These are phyloP conservation scores for Dipodomys ordii DNA, from an alignment of 2,113 vertebrate species.

Conservation along the genomic window DNA sequence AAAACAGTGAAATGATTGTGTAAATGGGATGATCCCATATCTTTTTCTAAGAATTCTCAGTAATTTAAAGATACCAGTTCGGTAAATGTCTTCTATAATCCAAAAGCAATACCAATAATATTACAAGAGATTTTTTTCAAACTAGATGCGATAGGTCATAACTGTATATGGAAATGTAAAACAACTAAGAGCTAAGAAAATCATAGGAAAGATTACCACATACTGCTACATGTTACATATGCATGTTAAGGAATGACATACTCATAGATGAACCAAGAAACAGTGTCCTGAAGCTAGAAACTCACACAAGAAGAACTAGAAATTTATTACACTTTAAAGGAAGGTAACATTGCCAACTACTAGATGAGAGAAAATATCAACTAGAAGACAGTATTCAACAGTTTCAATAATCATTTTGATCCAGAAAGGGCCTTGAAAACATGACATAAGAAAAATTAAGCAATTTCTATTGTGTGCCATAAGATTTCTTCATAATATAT, in stretches of 20 bases:
- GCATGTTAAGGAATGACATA: background rate
- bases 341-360: background rate
- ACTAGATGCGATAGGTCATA: background rate
- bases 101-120: background rate
- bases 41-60: background rate
- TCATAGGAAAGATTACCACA: background rate
- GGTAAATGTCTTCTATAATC: constrained; percentile 41
- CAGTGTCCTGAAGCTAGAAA: constrained; percentile 7
- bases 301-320: background rate
- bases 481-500: background rate
- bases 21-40: background rate
- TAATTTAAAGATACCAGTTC: constrained; percentile 11
- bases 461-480: too few species aligned
- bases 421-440: constrained; percentile 11
- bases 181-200: background rate
- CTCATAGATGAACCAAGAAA: constrained; percentile 18
- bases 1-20: constrained; percentile 7
- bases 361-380: background rate
- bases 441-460: background rate
- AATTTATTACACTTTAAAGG: constrained; percentile 34
- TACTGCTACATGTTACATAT: background rate
- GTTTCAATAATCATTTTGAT: constrained; percentile 42
- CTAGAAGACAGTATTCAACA: background rate
- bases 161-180: constrained; percentile 13
- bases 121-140: constrained; percentile 16